Percentiles rank a stretch among this genome's conserved stretches.
Evolutionary conservation across 2,888 invertebrate species (phyloP).

Genomic region (Tiliacea aurago): DNA sequence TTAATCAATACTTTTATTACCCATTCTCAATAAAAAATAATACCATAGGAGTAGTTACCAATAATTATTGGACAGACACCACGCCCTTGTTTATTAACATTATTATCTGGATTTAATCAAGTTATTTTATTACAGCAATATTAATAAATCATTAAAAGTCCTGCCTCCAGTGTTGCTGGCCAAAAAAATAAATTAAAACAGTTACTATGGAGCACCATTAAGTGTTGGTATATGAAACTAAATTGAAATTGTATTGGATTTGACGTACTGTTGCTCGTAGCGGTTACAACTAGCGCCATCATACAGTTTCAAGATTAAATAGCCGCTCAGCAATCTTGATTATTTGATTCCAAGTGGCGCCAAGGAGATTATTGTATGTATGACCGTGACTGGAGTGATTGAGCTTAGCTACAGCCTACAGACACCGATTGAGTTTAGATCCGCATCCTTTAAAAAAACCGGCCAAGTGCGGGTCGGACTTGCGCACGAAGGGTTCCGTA

Average conservation of each 20-base stretch:
- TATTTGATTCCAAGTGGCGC: conserved; percentile 44
- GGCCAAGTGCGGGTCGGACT: too few species aligned
- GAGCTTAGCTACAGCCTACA: background rate
- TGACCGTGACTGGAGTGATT: conserved; percentile 26
- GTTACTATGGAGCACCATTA: conserved; percentile 7
- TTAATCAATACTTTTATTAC: conserved; percentile 23
- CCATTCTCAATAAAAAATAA: conserved; percentile 40
- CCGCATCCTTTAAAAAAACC: background rate
- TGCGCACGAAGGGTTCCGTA: too few species aligned
- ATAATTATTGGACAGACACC: conserved; percentile 34
- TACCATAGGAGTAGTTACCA: conserved; percentile 8
- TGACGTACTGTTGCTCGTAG: background rate
- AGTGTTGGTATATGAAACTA: background rate
- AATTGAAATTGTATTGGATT: background rate
- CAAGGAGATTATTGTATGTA: conserved; percentile 21
- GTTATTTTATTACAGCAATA: conserved; percentile 36
- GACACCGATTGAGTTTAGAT: background rate
- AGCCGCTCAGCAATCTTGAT: background rate
- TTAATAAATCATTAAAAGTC: conserved; percentile 45
- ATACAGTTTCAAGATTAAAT: conserved; percentile 1
- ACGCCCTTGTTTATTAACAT: conserved; percentile 44
- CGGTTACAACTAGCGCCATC: background rate
- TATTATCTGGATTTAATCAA: conserved; percentile 39
- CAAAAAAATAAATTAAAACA: conserved; percentile 44
- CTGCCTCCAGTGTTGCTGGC: background rate